Evolutionary conservation across 1,140 invertebrate genomes (phyloP), one percentile per base, ranked within the genome.

Genomic region (Pogonomyrmex barbatus): DNA sequence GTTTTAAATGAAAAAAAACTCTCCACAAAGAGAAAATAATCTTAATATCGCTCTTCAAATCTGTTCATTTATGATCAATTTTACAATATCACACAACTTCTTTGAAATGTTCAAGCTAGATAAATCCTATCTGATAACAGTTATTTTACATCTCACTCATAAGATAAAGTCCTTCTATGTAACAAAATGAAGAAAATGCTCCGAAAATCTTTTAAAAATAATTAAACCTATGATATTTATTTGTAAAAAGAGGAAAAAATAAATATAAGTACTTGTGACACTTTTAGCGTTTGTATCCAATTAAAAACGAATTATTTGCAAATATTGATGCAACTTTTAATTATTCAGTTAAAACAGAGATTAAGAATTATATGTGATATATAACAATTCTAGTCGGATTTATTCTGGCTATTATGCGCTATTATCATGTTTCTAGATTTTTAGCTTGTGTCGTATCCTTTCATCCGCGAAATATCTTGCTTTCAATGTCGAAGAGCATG

Each of bases 401-500:
- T 45, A 60, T 9, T 70, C 2, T 17, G 6, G 8, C 2, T 78
- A 65, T 83, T 2, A 39, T 54, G 24, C 36, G n/a, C n/a, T 75
- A 17, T 62, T 24, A n/a, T 73, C 42, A 10, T 70, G 17, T 56
- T 47, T 36, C 42, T 39, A 42, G n/a, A 54, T 24, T 39, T 73
- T 73, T n/a, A 47, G 8, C 24, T 82, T 73, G 8, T 50, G 33
- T 73, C 17, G 67, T 58, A 47, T 52, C 73, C 56, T 42, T 39
- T 60, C n/a, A 10, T 45, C 24, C 4, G 33, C 6, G 56, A 30
- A 30, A 60, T 83, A 62, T 12, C 10, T 62, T 75, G 56, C 42
- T 75, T 75, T 17, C 54, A 10, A 36, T 83, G 68, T 62, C 79
- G 79, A 83, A 83, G 56, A 62, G 12, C 52, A 9, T 24, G 87